phyloP scores from a whole-genome alignment of 2,888 invertebrate species.

The Phlogophora meticulosa region DNA sequence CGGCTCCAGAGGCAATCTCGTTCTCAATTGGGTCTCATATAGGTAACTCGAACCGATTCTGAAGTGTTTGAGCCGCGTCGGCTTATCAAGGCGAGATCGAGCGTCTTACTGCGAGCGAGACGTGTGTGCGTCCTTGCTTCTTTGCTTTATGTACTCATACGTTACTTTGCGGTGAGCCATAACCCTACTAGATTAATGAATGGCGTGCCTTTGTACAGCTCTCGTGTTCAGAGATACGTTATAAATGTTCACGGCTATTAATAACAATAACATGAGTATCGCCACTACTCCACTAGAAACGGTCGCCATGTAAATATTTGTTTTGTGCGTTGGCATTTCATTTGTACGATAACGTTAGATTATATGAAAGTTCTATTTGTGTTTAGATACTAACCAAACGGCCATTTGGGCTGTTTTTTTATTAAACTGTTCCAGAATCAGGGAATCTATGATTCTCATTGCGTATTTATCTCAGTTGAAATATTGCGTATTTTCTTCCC shows the following conservation, averaged over 20 bases:
- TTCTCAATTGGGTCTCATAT: not conserved
- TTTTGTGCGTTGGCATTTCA: not conserved
- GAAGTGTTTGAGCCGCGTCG: not conserved
- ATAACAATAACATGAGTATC: constrained; percentile 24
- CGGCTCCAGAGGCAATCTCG: not conserved
- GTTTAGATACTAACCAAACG: not conserved
- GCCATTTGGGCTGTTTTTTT: not conserved
- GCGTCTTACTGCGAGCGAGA: not conserved
- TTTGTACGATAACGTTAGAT: constrained; percentile 18
- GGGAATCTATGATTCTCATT: too few relatives aligned
- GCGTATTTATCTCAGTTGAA: too few relatives aligned
- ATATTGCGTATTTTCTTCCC: too few relatives aligned
- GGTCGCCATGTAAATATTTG: constrained; percentile 27
- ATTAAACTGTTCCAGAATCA: not conserved
- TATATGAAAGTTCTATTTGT: constrained; percentile 4
- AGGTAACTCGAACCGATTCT: not conserved
- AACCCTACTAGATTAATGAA: constrained; percentile 9
- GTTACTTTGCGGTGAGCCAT: not conserved
- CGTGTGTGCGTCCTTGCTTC: not conserved
- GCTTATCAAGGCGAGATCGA: not conserved
- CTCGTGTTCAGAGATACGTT: not conserved
- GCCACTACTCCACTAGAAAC: not conserved
- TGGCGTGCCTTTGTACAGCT: not conserved
- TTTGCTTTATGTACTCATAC: not conserved
- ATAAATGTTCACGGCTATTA: constrained; percentile 11